These are phyloP conservation scores for Amblyraja radiata DNA, from an alignment of 2,797 vertebrate species.

Conservation along the genomic window DNA sequence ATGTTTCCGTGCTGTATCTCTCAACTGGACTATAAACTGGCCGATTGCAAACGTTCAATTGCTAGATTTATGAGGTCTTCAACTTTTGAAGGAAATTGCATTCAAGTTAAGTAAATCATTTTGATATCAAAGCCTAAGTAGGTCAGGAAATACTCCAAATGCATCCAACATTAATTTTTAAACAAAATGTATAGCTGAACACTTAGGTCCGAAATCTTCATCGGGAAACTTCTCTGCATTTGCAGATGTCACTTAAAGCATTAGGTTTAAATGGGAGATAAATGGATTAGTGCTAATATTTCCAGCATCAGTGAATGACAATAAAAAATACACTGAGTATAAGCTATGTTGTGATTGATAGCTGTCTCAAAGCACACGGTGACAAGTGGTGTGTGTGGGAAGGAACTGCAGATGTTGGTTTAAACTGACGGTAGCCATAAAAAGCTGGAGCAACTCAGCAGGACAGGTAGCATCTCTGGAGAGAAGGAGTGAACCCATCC, in stretches of 20 bases:
- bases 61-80: not conserved
- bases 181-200: slow-evolving; percentile 59
- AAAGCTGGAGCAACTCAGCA: too few relatives aligned
- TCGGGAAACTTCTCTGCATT: slow-evolving; percentile 73
- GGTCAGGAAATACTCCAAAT: slow-evolving; percentile 36
- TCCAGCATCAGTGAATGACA: slow-evolving; percentile 73
- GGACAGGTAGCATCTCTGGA: too few relatives aligned
- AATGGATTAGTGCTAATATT: slow-evolving; percentile 81
- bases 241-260: slow-evolving; percentile 67
- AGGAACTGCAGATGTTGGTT: too few relatives aligned
- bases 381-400: not conserved
- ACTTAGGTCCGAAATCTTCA: slow-evolving; percentile 59
- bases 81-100: slow-evolving; percentile 35
- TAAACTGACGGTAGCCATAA: too few relatives aligned
- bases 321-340: slow-evolving; percentile 67
- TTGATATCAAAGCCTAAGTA: slow-evolving; percentile 35
- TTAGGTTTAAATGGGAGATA: slow-evolving; percentile 80
- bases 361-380: slow-evolving; percentile 73
- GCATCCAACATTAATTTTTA: slow-evolving; percentile 68
- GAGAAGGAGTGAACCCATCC: too few relatives aligned
- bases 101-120: slow-evolving; percentile 38
- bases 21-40: too few relatives aligned
- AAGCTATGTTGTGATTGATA: slow-evolving; percentile 78
- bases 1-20: too few relatives aligned
- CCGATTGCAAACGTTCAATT: not conserved